Conservation (phyloP, 1,140 invertebrate genomes). For the Bombus confusus region DNA sequence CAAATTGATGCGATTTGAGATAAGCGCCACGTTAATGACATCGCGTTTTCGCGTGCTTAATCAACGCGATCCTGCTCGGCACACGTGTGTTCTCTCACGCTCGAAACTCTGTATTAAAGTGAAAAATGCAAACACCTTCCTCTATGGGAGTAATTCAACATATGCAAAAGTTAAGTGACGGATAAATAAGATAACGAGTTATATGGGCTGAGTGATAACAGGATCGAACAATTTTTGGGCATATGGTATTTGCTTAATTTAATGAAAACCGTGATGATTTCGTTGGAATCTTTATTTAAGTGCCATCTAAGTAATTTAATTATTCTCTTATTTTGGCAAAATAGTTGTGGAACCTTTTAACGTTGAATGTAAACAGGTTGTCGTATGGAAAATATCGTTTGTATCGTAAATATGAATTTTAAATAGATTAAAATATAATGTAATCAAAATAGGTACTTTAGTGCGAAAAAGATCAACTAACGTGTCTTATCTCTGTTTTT, state of each 20-base stretch:
- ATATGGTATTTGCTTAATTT: not conserved
- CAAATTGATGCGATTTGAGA: slow-evolving; percentile 53
- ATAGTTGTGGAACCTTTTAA: no score
- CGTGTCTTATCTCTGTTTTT: not conserved
- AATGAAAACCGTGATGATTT: no score
- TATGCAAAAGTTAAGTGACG: not conserved
- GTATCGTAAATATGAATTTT: no score
- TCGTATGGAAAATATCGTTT: no score
- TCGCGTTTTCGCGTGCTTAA: slow-evolving; percentile 39
- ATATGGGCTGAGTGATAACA: not conserved
- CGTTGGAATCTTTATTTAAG: no score
- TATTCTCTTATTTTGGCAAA: no score
- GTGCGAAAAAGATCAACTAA: not conserved
- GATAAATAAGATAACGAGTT: not conserved
- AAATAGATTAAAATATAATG: not conserved
- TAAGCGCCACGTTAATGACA: slow-evolving; percentile 49
- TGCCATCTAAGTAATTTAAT: no score
- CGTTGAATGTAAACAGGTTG: no score
- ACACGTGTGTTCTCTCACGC: not conserved
- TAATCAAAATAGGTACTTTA: not conserved
- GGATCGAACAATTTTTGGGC: not conserved
- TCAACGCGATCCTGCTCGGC: slow-evolving; percentile 22
- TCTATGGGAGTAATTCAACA: not conserved
- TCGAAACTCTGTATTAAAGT: not conserved
- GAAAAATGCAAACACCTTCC: not conserved